phyloP scores from a whole-genome alignment of 2,888 invertebrate genomes.

The Copidosoma aretas region DNA sequence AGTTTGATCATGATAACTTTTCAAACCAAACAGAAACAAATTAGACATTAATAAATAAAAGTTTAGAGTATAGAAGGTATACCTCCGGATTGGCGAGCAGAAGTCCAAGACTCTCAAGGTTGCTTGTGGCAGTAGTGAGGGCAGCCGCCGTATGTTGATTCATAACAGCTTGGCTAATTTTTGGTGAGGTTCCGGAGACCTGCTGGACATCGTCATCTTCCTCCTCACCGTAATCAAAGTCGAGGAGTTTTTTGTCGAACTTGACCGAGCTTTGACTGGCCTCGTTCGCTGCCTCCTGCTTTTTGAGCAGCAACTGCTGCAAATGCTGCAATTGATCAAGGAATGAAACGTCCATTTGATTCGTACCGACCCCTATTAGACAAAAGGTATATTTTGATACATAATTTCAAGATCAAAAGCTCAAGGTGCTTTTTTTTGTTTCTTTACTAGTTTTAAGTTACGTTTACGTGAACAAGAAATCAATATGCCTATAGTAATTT shows the following conservation, averaged over 20 bases:
- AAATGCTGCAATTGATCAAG: conserved; percentile 70
- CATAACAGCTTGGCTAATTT: conserved; percentile 49
- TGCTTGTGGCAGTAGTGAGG: conserved; percentile 49
- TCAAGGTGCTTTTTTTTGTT: conserved; percentile 7
- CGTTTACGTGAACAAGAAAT: not conserved
- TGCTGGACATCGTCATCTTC: conserved; percentile 74
- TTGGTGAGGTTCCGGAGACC: conserved; percentile 58
- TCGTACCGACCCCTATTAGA: conserved; percentile 54
- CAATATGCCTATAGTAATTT: conserved; percentile 8
- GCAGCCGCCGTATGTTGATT: conserved; percentile 48
- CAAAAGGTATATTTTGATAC: conserved; percentile 36
- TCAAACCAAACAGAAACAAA: not conserved
- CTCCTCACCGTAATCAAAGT: conserved; percentile 92
- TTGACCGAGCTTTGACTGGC: conserved; percentile 66
- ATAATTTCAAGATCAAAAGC: conserved; percentile 16
- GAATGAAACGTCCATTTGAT: conserved; percentile 58
- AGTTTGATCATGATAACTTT: not conserved
- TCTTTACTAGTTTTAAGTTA: conserved; percentile 9
- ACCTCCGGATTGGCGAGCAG: conserved; percentile 60
- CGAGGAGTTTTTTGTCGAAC: conserved; percentile 83
- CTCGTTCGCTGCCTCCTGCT: conserved; percentile 60
- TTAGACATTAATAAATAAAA: not conserved
- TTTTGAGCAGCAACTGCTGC: conserved; percentile 67
- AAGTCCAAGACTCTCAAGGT: conserved; percentile 58
- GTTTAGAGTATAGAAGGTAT: conserved; percentile 30